Percentiles rank a stretch among this genome's conserved stretches.
Evolutionary conservation across 2,113 vertebrate species (phyloP).

Genomic region (Psittacara wagleri): DNA sequence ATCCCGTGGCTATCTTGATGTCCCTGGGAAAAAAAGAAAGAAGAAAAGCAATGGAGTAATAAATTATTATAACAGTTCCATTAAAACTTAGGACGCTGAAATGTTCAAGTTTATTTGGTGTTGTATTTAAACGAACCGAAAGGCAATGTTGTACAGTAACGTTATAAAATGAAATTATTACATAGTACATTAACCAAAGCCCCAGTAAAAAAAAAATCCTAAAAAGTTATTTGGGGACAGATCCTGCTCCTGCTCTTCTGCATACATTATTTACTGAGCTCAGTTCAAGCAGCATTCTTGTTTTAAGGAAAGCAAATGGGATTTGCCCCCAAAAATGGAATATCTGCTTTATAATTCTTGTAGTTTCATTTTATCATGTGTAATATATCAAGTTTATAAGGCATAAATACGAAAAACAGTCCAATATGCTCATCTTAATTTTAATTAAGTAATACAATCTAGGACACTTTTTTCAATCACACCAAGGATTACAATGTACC

Average conservation of each 20-base stretch:
- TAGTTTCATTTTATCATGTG: constrained; percentile 27
- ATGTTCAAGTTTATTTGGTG: constrained; percentile 72
- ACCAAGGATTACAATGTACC: constrained; percentile 60
- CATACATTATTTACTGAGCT: constrained; percentile 18
- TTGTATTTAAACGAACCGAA: constrained; percentile 68
- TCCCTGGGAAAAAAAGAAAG: background rate
- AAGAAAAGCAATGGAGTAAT: constrained; percentile 20
- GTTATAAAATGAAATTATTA: constrained; percentile 73
- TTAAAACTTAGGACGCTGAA: constrained; percentile 32
- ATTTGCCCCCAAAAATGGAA: constrained; percentile 26
- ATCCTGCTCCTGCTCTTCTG: constrained; percentile 29
- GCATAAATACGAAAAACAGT: constrained; percentile 76
- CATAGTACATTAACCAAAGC: constrained; percentile 70
- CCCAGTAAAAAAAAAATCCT: constrained; percentile 57
- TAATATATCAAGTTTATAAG: constrained; percentile 74
- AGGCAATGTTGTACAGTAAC: constrained; percentile 72
- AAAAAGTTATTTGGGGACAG: constrained; percentile 41
- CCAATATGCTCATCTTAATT: constrained; percentile 68
- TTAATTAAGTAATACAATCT: constrained; percentile 68
- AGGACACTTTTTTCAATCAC: constrained; percentile 62
- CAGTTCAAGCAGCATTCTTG: constrained; percentile 17
- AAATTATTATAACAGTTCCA: constrained; percentile 32
- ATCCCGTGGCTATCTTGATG: background rate
- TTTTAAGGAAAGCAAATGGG: constrained; percentile 26
- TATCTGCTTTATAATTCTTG: background rate